Evolutionary conservation across 2,797 vertebrate genomes (phyloP).

Genomic region (Periparus ater): DNA sequence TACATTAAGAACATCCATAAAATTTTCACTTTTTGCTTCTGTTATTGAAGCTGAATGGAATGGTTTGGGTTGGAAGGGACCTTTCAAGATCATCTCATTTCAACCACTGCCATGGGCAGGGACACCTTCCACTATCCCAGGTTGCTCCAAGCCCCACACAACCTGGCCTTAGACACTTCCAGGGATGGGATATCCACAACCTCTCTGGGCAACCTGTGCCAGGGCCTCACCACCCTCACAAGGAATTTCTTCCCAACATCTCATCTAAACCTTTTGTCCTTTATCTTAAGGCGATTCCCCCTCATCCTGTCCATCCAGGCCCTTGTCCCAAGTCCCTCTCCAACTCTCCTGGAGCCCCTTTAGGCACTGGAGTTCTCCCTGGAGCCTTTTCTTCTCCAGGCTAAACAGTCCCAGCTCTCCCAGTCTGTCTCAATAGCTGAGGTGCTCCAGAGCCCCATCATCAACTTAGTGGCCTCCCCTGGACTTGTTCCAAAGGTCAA

Average conservation of each 20-base stretch:
- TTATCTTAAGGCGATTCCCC: neutral
- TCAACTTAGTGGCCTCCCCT: neutral
- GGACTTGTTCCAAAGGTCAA: neutral
- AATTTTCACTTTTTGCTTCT: neutral
- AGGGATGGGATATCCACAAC: accelerated
- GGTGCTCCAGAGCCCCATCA: neutral
- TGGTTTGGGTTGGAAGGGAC: neutral
- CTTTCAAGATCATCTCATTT: neutral
- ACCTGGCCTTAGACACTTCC: neutral
- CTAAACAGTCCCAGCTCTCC: neutral
- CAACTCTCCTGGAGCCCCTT: neutral
- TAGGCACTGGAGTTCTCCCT: too few species aligned
- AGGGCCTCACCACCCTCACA: neutral
- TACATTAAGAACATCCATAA: neutral
- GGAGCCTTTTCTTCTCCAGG: neutral
- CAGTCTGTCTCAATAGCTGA: accelerated
- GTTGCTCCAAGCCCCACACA: neutral
- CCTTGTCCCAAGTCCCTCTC: neutral
- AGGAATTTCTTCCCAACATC: neutral
- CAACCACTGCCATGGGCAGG: neutral
- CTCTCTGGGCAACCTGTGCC: neutral
- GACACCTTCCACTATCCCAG: neutral
- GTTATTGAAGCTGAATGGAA: neutral
- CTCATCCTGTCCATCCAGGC: neutral
- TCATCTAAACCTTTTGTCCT: neutral